Evolutionary conservation across 2,797 vertebrate species (phyloP).

Genomic region (Atherinosoma microstoma): DNA sequence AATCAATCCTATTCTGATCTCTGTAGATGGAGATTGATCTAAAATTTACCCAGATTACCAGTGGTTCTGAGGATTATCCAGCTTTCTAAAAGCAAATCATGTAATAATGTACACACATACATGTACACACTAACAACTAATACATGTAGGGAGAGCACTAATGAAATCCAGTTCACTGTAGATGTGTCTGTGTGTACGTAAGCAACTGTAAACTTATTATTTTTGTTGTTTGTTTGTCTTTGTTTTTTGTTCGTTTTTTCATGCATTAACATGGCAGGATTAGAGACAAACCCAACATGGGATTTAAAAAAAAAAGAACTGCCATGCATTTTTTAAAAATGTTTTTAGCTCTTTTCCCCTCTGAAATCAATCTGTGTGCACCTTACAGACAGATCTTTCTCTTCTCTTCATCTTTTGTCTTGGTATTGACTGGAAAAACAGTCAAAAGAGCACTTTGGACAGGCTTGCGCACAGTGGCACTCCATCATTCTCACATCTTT

Average conservation of each 20-base stretch:
- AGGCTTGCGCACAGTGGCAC: slow-evolving; percentile 18
- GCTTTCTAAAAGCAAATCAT: slow-evolving; percentile 63
- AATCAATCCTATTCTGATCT: slow-evolving; percentile 63
- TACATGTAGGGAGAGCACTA: slow-evolving; percentile 15
- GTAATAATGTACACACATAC: slow-evolving; percentile 54
- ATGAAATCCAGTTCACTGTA: slow-evolving; percentile 19
- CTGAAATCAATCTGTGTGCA: slow-evolving; percentile 60
- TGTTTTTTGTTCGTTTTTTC: slow-evolving; percentile 12
- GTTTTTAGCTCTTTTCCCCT: slow-evolving; percentile 13
- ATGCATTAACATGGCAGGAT: slow-evolving; percentile 23
- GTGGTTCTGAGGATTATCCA: slow-evolving; percentile 67
- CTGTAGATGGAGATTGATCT: slow-evolving; percentile 65
- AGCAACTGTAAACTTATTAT: slow-evolving; percentile 29
- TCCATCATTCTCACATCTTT: slow-evolving; percentile 32
- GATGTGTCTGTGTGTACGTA: not conserved
- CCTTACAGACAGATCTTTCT: slow-evolving; percentile 60
- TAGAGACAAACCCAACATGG: slow-evolving; percentile 47
- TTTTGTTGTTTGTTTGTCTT: slow-evolving; percentile 17
- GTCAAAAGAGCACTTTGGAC: slow-evolving; percentile 49
- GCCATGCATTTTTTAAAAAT: slow-evolving; percentile 30
- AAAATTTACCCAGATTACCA: slow-evolving; percentile 72
- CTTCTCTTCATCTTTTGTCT: slow-evolving; percentile 58
- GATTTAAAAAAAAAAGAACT: slow-evolving; percentile 15
- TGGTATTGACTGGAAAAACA: slow-evolving; percentile 64
- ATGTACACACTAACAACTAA: slow-evolving; percentile 39